These are phyloP conservation scores for Corythornis cristatus DNA, from an alignment of 2,113 vertebrate species.

Conservation along the genomic window DNA sequence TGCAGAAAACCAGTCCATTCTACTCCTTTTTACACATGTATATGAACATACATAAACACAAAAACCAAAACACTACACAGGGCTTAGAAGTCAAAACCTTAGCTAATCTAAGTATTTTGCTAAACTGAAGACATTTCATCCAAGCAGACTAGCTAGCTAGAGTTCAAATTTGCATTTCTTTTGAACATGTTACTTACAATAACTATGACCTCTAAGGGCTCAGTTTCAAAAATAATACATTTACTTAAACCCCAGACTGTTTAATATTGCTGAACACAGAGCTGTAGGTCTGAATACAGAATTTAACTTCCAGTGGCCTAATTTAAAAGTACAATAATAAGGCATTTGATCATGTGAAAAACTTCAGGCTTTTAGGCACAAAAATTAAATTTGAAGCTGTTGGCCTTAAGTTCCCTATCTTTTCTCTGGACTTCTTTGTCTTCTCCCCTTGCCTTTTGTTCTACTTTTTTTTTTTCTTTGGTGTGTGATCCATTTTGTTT, in stretches of 20 bases:
- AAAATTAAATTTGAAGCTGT: not conserved
- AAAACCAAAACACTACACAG: not conserved
- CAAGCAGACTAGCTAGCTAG: not conserved
- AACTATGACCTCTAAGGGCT: not conserved
- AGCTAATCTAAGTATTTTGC: not conserved
- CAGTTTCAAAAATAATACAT: not conserved
- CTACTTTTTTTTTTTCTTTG: not conserved
- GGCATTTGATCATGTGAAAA: not conserved
- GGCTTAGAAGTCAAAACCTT: not conserved
- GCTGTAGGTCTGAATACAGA: not conserved
- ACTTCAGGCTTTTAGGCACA: not conserved
- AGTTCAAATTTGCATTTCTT: not conserved
- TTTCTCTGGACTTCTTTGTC: not conserved
- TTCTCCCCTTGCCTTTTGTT: rapidly evolving
- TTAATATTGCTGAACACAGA: not conserved
- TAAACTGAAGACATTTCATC: not conserved
- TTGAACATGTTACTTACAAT: not conserved
- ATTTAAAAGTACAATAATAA: not conserved
- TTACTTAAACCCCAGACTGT: not conserved
- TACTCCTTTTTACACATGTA: not conserved
- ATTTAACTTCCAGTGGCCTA: not conserved
- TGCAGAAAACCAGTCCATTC: not conserved
- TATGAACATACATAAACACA: not conserved
- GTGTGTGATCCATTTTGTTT: not conserved
- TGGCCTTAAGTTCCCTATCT: not conserved